Evolutionary conservation across 2,888 invertebrate genomes (phyloP).

Genomic region (Eupithecia dodoneata): DNA sequence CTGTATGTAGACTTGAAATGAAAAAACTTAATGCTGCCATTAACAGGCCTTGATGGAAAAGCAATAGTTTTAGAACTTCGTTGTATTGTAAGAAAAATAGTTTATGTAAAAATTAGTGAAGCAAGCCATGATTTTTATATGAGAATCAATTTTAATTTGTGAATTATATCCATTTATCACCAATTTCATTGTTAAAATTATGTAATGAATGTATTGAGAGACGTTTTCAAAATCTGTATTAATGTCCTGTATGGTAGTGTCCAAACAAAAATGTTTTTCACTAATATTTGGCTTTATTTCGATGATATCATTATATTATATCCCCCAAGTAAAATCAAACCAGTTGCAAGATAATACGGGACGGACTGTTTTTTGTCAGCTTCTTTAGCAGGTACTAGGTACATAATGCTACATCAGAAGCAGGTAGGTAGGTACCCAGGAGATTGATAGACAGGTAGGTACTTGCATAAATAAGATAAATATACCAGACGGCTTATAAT

Average conservation of each 20-base stretch:
- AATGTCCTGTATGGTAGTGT: conserved; percentile 41
- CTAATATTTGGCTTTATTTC: conserved; percentile 46
- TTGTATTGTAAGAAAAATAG: background rate
- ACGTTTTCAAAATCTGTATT: conserved; percentile 44
- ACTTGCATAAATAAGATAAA: background rate
- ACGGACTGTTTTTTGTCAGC: no score
- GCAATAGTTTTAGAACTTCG: background rate
- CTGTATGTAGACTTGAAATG: background rate
- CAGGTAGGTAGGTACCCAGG: background rate
- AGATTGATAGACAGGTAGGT: background rate
- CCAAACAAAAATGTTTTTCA: conserved; percentile 45
- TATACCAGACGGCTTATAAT: background rate
- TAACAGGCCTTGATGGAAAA: background rate
- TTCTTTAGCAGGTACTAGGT: no score
- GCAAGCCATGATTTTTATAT: conserved; percentile 33
- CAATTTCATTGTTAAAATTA: conserved; percentile 37
- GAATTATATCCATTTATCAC: conserved; percentile 31
- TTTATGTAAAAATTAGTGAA: conserved; percentile 25
- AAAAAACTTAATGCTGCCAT: conserved; percentile 3
- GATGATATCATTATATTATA: conserved; percentile 1
- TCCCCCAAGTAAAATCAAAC: background rate
- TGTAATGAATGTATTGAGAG: conserved; percentile 33
- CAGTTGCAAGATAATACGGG: background rate
- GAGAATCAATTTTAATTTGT: conserved; percentile 30
- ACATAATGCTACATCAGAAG: background rate